Evolutionary conservation across 1,140 invertebrate genomes (phyloP), one percentile per base, ranked within the genome.

Genomic region (Gryllus bimaculatus): DNA sequence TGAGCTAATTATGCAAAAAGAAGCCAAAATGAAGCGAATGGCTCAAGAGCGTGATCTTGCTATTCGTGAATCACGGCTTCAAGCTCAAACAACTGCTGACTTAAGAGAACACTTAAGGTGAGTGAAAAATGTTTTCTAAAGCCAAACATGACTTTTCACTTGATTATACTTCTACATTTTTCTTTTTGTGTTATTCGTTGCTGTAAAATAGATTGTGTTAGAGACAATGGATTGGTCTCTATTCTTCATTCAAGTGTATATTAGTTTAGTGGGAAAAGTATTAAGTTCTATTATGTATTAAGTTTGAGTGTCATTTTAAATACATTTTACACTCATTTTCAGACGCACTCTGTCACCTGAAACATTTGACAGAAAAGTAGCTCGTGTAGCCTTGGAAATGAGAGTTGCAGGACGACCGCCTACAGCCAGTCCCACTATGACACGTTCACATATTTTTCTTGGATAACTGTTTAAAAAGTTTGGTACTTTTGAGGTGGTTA

Each of bases 21-120:
- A 83, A 49, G 79, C 80, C 10, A 83, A 82, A 80, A 85, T 85
- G 21, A 80, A 80, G 66, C 79, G 74, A 74, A 78, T 85, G 13
- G 82, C 83, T 74, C 66, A 81, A 47, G 82, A 83, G 76, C 82
- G 83, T 80, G 82, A 84, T 76, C 80, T 81, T 79, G 81, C 83
- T 66, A 81, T 85, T 13, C 78, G 75, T 76, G 83, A 84, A 78
- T 83, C 83, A 12, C 79, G 83, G 80, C 80, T 80, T 39, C 80
- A 82, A 79, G 84, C 84, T 12, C 83, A 83, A 47, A 81, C 82
- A 39, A 83, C 84, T n/a, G 83, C 83, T 12, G 82, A 85, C 54
- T 77, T 85, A 1, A 81, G 83, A 80, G 83, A 85, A 78, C 82
- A 85, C 78, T 80, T 85, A 3, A 82, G 83, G 84, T 85, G 81